Evolutionary conservation across 2,888 invertebrate genomes (phyloP).

Genomic region (Agrochola macilenta): DNA sequence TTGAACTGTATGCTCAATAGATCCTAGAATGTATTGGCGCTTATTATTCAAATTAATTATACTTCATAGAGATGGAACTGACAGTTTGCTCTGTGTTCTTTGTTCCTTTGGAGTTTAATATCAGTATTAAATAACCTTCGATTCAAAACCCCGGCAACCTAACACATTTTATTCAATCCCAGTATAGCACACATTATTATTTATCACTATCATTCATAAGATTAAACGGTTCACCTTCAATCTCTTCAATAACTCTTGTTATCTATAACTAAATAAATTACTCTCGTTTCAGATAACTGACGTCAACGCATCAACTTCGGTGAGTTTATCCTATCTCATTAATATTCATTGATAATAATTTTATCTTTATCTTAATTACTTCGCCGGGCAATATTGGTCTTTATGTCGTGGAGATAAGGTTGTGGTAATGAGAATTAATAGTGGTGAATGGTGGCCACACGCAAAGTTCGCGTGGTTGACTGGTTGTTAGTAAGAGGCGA

Average conservation of each 20-base stretch:
- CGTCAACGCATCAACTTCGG: conserved; percentile 41
- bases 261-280: conserved; percentile 54
- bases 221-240: conserved; percentile 53
- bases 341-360: conserved; percentile 54
- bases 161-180: conserved; percentile 22
- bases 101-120: background rate
- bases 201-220: conserved; percentile 36
- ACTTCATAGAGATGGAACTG: too few species aligned
- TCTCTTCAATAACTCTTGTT: conserved; percentile 48
- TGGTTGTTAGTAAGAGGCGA: conserved; percentile 62
- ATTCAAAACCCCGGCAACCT: background rate
- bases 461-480: conserved; percentile 64
- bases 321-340: conserved; percentile 53
- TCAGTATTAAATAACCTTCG: background rate
- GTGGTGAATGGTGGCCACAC: conserved; percentile 64
- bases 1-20: too few species aligned
- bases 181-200: conserved; percentile 13
- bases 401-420: conserved; percentile 27
- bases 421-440: conserved; percentile 38
- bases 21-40: background rate
- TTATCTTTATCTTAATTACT: conserved; percentile 48
- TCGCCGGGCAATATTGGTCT: conserved; percentile 27
- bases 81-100: background rate
- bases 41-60: conserved; percentile 5
- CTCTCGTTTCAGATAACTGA: conserved; percentile 62